A percentile compares a stretch with the other conserved stretches of the same genome.
Conservation (phyloP, 1,140 invertebrate genomes). For the Acromyrmex charruanus region DNA sequence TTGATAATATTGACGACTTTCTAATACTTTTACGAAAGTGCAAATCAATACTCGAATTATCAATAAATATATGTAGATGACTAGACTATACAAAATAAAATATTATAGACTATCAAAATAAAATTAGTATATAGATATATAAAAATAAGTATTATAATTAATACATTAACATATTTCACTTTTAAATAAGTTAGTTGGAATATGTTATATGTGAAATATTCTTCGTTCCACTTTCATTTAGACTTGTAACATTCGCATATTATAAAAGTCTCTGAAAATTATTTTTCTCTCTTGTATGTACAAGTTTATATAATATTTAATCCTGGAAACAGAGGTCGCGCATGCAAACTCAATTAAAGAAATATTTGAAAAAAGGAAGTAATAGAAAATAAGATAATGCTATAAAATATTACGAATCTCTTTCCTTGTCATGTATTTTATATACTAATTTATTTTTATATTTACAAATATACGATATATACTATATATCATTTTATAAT, state of each 20-base stretch:
- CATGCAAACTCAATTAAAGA: background rate
- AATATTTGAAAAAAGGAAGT: background rate
- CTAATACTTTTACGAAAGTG: background rate
- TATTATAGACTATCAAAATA: background rate
- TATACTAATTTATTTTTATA: background rate
- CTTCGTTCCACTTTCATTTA: background rate
- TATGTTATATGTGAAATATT: background rate
- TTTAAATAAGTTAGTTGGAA: background rate
- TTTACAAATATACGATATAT: background rate
- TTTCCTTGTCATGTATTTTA: background rate
- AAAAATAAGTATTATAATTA: background rate
- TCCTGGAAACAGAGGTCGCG: background rate
- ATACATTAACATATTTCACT: background rate
- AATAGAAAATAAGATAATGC: background rate
- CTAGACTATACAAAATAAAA: background rate
- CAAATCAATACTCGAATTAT: background rate
- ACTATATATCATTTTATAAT: background rate
- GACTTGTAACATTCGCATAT: background rate
- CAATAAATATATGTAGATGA: background rate
- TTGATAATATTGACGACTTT: background rate
- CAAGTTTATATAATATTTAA: conserved; percentile 7
- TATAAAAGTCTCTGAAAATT: background rate
- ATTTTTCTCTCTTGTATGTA: background rate
- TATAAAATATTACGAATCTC: background rate
- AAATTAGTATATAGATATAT: background rate